These are phyloP conservation scores for Nebria salina DNA, from an alignment of 2,888 invertebrate species.

Conservation along the genomic window DNA sequence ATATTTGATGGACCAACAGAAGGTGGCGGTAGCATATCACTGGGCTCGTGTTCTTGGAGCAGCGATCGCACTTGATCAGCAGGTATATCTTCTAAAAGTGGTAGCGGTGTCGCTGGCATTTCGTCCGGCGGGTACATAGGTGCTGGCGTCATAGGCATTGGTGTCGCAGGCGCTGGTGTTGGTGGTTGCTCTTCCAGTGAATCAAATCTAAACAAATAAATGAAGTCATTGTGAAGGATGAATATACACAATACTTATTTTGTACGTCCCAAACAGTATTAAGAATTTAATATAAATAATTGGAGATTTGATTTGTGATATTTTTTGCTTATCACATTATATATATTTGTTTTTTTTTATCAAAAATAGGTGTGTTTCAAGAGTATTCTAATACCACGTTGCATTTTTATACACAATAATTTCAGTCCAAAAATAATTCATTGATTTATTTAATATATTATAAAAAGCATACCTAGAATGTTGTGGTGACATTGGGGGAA, in stretches of 20 bases:
- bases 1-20: constrained; percentile 53
- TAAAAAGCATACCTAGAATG: not conserved
- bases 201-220: constrained; percentile 6
- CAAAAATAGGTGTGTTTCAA: too few species aligned
- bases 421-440: too few species aligned
- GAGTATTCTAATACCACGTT: too few species aligned
- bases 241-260: not conserved
- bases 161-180: constrained; percentile 63
- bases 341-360: too few species aligned
- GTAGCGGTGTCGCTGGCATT: constrained; percentile 18
- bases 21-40: constrained; percentile 50
- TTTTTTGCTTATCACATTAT: too few species aligned
- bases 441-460: too few species aligned
- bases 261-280: too few species aligned
- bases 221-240: not conserved
- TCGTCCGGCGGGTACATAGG: constrained; percentile 58
- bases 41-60: constrained; percentile 60
- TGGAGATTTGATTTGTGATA: too few species aligned
- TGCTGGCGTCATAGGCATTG: constrained; percentile 61
- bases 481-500: constrained; percentile 16
- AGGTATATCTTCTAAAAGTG: constrained; percentile 37
- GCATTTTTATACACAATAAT: too few species aligned
- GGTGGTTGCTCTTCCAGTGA: constrained; percentile 55
- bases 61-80: constrained; percentile 58
- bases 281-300: too few species aligned